Percentiles rank a stretch among this genome's conserved stretches.
Conservation (phyloP, 1,140 invertebrate species). For the Aethina tumida region DNA sequence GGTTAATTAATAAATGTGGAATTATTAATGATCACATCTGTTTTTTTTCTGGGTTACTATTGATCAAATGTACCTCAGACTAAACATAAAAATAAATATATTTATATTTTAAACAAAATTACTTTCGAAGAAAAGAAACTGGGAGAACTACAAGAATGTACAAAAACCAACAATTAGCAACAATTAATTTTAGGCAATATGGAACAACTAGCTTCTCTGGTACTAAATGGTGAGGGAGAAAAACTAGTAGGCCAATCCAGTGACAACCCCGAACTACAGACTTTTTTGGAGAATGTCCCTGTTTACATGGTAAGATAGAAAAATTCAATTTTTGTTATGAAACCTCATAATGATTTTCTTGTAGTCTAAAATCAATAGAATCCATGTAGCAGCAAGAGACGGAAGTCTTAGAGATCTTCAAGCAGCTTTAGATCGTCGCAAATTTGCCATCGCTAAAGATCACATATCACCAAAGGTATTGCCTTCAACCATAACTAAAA, state of each 20-base stretch:
- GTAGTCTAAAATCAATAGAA: constrained; percentile 79
- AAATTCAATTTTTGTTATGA: constrained; percentile 5
- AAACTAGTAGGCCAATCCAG: constrained; percentile 64
- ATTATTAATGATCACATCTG: no score
- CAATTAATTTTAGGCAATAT: no score
- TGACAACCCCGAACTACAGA: constrained; percentile 70
- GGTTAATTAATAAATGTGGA: no score
- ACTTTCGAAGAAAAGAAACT: no score
- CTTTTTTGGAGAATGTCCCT: constrained; percentile 83
- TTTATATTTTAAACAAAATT: no score
- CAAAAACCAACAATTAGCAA: no score
- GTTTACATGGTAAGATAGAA: constrained; percentile 67
- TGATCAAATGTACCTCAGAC: no score
- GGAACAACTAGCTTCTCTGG: constrained; percentile 79
- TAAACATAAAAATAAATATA: no score
- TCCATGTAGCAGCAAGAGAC: constrained; percentile 76
- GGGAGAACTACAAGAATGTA: no score
- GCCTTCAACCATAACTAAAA: no score
- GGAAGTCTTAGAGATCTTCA: constrained; percentile 78
- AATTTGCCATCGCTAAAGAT: constrained; percentile 81
- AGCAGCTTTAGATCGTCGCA: constrained; percentile 76
- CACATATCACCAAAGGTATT: constrained; percentile 58
- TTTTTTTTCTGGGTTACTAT: no score
- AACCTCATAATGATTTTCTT: constrained; percentile 21
- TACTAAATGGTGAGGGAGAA: constrained; percentile 76